Evolutionary conservation across 2,113 vertebrate species (phyloP).

Genomic region (Anseranas semipalmata): DNA sequence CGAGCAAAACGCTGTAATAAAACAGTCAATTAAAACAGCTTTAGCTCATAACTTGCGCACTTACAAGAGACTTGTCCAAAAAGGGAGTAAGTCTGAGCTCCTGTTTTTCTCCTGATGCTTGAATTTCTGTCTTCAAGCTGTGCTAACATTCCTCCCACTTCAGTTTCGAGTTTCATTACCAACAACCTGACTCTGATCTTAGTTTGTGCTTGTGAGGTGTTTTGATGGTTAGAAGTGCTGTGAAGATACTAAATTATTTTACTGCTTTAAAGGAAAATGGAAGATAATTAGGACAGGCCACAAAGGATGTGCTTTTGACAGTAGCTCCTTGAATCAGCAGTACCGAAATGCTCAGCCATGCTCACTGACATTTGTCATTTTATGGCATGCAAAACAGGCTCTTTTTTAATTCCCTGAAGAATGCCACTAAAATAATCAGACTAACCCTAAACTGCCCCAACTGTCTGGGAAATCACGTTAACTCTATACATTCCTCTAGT

Average conservation of each 20-base stretch:
- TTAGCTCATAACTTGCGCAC: not conserved
- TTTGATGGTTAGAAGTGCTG: not conserved
- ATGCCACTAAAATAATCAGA: not conserved
- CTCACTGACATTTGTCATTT: not conserved
- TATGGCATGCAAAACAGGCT: not conserved
- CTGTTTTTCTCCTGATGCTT: slow-evolving; percentile 8
- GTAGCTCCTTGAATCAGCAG: not conserved
- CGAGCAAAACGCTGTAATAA: not conserved
- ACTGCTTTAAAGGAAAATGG: not conserved
- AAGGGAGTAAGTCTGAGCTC: not conserved
- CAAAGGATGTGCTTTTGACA: not conserved
- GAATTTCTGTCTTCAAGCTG: not conserved
- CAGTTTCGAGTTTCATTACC: not conserved
- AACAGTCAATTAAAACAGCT: not conserved
- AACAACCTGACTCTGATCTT: not conserved
- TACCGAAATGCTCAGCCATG: not conserved
- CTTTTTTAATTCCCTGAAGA: not conserved
- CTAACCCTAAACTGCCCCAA: not conserved
- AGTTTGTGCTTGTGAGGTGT: not conserved
- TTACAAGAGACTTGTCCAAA: not conserved
- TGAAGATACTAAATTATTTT: not conserved
- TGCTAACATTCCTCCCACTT: not conserved
- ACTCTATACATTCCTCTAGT: not conserved
- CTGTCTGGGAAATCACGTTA: not conserved
- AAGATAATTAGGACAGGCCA: slow-evolving; percentile 24